phyloP scores from a whole-genome alignment of 1,140 invertebrate species.

The Mactra quadrangularis region DNA sequence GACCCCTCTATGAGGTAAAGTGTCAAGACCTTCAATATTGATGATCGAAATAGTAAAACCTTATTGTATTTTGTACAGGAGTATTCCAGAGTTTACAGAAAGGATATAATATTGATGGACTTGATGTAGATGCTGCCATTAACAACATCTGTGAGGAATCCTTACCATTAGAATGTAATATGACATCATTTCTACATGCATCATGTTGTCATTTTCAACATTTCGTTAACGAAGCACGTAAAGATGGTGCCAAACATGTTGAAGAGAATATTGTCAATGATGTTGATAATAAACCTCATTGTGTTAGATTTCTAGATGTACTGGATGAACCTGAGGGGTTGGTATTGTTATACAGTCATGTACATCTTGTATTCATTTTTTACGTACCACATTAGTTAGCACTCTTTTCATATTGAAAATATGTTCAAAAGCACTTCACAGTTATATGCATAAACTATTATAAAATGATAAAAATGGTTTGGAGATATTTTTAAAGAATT shows the following conservation, averaged over 20 bases:
- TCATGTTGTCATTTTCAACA: conserved; percentile 79
- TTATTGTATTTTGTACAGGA: conserved; percentile 68
- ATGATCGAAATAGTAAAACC: too few relatives aligned
- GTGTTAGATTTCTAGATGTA: conserved; percentile 74
- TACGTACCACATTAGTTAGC: too few relatives aligned
- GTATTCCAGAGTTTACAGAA: conserved; percentile 85
- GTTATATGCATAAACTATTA: too few relatives aligned
- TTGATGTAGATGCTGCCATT: conserved; percentile 90
- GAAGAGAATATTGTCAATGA: conserved; percentile 15
- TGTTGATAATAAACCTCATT: conserved; percentile 44
- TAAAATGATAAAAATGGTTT: too few relatives aligned
- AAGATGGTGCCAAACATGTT: conserved; percentile 29
- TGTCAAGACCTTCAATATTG: too few relatives aligned
- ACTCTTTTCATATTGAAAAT: too few relatives aligned
- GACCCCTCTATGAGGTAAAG: too few relatives aligned
- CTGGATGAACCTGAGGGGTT: conserved; percentile 68
- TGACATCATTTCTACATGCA: conserved; percentile 88
- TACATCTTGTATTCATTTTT: too few relatives aligned
- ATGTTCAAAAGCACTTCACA: too few relatives aligned
- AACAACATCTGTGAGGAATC: conserved; percentile 89
- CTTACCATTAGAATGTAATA: conserved; percentile 88
- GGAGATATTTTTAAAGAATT: too few relatives aligned
- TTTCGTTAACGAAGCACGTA: conserved; percentile 63
- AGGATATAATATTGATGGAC: conserved; percentile 86
- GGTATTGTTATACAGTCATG: too few relatives aligned